Percentiles rank a stretch among this genome's conserved stretches.
These are phyloP conservation scores for Bicyclus anynana DNA, from an alignment of 1,140 invertebrate genomes.

Conservation along the genomic window DNA sequence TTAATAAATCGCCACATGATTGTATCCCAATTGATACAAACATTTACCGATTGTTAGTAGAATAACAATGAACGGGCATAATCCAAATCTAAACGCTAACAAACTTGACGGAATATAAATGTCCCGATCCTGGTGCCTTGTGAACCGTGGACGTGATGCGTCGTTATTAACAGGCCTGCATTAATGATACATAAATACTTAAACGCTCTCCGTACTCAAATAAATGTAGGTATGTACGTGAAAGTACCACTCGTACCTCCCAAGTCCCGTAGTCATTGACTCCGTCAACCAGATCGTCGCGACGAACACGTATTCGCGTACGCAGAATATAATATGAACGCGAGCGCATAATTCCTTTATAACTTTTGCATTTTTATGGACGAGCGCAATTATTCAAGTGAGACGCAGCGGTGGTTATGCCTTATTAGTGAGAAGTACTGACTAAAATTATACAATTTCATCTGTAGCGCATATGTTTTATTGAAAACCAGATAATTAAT, in stretches of 20 bases:
- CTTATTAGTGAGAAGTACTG: slow-evolving; percentile 61
- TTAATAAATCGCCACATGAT: slow-evolving; percentile 59
- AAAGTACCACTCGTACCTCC: slow-evolving; percentile 16
- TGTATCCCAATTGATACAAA: slow-evolving; percentile 66
- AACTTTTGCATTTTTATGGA: slow-evolving; percentile 52
- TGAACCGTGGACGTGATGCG: slow-evolving; percentile 71
- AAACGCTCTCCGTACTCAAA: slow-evolving; percentile 26
- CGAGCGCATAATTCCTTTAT: slow-evolving; percentile 47
- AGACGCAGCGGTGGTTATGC: slow-evolving; percentile 47
- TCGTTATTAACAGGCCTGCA: slow-evolving; percentile 69
- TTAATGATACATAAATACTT: slow-evolving; percentile 73
- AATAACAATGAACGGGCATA: slow-evolving; percentile 72
- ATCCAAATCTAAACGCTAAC: slow-evolving; percentile 74
- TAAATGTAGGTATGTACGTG: slow-evolving; percentile 47
- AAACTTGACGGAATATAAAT: slow-evolving; percentile 72
- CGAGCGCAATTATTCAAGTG: slow-evolving; percentile 34
- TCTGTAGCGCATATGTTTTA: slow-evolving; percentile 64
- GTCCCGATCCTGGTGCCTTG: slow-evolving; percentile 60
- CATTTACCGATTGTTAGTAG: slow-evolving; percentile 48
- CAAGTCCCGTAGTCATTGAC: slow-evolving; percentile 22
- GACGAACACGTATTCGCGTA: slow-evolving; percentile 45
- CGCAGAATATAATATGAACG: slow-evolving; percentile 44
- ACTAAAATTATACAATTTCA: slow-evolving; percentile 68
- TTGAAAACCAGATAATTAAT: slow-evolving; percentile 73
- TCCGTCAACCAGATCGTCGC: slow-evolving; percentile 31